These are phyloP conservation scores for Subanguina moxae DNA, from an alignment of 1,140 invertebrate species.

Conservation along the genomic window DNA sequence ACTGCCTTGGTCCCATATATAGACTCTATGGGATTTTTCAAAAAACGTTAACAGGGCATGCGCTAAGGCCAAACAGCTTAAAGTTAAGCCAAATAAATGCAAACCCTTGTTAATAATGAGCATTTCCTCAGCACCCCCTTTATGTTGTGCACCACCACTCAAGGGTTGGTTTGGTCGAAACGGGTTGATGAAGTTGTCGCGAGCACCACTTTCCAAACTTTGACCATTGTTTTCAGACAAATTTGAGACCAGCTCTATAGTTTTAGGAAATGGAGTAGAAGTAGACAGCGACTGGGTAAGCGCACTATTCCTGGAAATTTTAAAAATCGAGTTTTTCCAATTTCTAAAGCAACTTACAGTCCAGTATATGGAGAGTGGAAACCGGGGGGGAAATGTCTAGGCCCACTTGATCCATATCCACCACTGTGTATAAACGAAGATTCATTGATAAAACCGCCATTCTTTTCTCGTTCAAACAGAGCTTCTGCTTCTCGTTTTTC, in stretches of 20 bases:
- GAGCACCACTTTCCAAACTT: not conserved
- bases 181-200: too few species aligned
- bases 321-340: not conserved
- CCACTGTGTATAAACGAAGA: not conserved
- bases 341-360: not conserved
- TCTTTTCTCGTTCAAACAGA: constrained; percentile 79
- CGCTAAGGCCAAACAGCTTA: too few species aligned
- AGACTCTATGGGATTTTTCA: too few species aligned
- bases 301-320: constrained; percentile 1
- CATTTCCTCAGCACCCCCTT: not conserved
- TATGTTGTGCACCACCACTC: not conserved
- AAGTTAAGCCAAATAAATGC: too few species aligned
- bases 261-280: constrained; percentile 18
- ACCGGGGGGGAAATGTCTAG: not conserved
- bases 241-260: constrained; percentile 2
- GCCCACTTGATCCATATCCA: constrained; percentile 3
- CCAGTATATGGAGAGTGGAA: not conserved
- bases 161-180: too few species aligned
- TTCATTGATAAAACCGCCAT: constrained; percentile 1
- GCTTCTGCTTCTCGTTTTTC: constrained; percentile 88
- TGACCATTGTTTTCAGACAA: not conserved
- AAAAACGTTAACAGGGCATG: too few species aligned
- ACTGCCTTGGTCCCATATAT: too few species aligned
- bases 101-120: constrained; percentile 1
- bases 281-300: not conserved